These are phyloP conservation scores for Paratilapia polleni DNA, from an alignment of 2,113 vertebrate species.

Conservation along the genomic window DNA sequence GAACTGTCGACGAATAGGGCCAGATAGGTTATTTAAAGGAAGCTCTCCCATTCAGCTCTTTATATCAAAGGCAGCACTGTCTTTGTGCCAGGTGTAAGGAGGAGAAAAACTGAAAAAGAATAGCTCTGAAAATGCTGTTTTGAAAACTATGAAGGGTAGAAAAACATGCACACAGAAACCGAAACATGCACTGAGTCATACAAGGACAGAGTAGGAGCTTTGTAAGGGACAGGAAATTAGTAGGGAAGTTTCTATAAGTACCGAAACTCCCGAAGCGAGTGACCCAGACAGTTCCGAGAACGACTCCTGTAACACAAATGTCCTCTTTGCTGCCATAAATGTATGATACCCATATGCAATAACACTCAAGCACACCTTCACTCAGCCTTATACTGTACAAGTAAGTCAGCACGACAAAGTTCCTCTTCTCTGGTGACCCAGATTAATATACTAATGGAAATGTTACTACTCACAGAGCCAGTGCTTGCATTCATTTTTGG, in stretches of 20 bases:
- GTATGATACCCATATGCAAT: neutral
- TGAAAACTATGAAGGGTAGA: neutral
- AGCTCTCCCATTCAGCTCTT: neutral
- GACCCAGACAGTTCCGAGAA: neutral
- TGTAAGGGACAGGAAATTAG: conserved; percentile 17
- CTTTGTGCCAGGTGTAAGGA: neutral
- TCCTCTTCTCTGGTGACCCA: neutral
- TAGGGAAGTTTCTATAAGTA: neutral
- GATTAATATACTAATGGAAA: neutral
- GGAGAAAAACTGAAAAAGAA: neutral
- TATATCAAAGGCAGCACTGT: neutral
- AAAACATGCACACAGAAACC: neutral
- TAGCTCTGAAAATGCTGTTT: neutral
- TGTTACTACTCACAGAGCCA: neutral
- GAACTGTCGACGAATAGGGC: neutral
- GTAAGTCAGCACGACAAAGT: neutral
- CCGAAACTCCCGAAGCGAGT: neutral
- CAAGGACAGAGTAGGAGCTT: neutral
- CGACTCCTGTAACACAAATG: neutral
- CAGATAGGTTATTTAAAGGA: neutral
- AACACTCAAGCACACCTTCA: neutral
- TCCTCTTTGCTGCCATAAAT: neutral
- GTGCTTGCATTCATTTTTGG: neutral
- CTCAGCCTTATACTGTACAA: neutral
- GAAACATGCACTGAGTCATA: conserved; percentile 3